Evolutionary conservation across 2,113 vertebrate species (phyloP).

Genomic region (Macrotis lagotis): DNA sequence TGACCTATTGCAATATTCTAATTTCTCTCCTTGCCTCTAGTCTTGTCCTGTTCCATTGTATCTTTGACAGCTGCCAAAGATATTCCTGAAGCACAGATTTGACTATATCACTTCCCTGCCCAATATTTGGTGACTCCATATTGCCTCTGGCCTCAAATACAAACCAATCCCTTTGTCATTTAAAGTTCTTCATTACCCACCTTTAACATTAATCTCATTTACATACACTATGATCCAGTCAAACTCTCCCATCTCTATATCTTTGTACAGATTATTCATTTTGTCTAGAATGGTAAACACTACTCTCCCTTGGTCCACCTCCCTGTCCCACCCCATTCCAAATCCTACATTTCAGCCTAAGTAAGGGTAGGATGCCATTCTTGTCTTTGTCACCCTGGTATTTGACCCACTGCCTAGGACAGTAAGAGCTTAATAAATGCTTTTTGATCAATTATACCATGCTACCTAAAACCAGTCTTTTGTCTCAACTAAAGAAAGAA

Average conservation of each 20-base stretch:
- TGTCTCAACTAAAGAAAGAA: conserved; percentile 36
- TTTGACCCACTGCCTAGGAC: background rate
- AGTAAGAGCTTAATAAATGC: background rate
- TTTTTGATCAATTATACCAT: background rate
- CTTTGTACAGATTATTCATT: background rate
- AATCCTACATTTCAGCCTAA: background rate
- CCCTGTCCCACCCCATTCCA: too few species aligned
- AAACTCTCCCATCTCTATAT: background rate
- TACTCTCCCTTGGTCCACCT: background rate
- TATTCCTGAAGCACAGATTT: background rate
- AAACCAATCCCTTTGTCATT: background rate
- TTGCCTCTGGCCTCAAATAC: background rate
- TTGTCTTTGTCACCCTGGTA: background rate
- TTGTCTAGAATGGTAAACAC: background rate
- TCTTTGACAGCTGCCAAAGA: background rate
- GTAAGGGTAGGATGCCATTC: background rate
- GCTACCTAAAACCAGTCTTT: conserved; percentile 14
- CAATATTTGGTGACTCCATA: background rate
- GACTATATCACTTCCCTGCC: background rate
- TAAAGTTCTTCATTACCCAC: background rate
- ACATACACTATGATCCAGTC: background rate
- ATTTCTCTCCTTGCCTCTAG: background rate
- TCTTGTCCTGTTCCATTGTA: background rate
- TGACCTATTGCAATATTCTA: background rate
- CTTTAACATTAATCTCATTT: background rate